These are phyloP conservation scores for Garra rufa DNA, from an alignment of 2,113 vertebrate species.

Conservation along the genomic window DNA sequence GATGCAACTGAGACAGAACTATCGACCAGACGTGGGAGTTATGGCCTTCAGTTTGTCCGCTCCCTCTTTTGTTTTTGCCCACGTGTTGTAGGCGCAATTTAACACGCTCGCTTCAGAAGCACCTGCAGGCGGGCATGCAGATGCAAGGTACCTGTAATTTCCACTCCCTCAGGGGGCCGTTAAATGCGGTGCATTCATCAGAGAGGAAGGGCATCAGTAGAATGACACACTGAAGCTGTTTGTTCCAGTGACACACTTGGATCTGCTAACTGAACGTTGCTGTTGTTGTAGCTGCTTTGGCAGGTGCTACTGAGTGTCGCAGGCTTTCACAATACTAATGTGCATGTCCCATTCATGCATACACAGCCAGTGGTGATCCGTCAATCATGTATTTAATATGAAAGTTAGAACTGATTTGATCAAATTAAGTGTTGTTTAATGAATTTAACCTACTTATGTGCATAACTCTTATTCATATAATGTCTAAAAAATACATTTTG, in stretches of 20 bases:
- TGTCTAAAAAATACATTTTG: background rate
- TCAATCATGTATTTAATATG: background rate
- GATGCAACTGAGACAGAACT: slow-evolving; percentile 39
- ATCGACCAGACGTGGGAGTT: slow-evolving; percentile 42
- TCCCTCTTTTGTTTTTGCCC: slow-evolving; percentile 37
- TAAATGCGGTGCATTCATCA: slow-evolving; percentile 6
- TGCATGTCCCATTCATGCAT: background rate
- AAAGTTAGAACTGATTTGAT: background rate
- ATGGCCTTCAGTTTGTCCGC: slow-evolving; percentile 18
- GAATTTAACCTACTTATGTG: background rate
- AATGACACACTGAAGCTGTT: slow-evolving; percentile 18
- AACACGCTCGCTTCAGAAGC: background rate
- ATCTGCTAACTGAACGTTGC: slow-evolving; percentile 19
- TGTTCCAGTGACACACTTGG: slow-evolving; percentile 30
- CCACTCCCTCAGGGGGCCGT: background rate
- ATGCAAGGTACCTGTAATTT: background rate
- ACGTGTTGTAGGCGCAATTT: slow-evolving; percentile 12
- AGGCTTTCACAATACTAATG: slow-evolving; percentile 3
- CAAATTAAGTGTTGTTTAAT: background rate
- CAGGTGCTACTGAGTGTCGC: background rate
- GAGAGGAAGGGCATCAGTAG: background rate
- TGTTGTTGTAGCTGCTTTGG: slow-evolving; percentile 19
- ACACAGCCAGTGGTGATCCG: background rate
- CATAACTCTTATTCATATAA: background rate
- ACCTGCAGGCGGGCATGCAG: background rate